These are phyloP conservation scores for Arremon aurantiirostris DNA, from an alignment of 2,797 vertebrate genomes.

Conservation along the genomic window DNA sequence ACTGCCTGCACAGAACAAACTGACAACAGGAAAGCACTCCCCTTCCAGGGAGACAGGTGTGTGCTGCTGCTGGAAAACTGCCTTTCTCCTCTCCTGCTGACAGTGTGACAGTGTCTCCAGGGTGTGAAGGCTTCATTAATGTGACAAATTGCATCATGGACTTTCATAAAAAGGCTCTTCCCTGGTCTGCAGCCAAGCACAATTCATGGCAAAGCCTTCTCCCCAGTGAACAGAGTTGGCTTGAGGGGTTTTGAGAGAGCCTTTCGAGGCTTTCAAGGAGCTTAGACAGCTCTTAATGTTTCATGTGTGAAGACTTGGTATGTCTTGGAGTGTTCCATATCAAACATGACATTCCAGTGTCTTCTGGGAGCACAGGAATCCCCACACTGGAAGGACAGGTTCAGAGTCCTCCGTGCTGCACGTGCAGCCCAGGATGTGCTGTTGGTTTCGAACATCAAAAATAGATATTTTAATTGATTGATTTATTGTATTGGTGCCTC, in stretches of 20 bases:
- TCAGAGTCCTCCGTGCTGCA: not conserved
- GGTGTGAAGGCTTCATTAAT: not conserved
- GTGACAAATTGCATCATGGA: not conserved
- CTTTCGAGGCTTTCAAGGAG: not conserved
- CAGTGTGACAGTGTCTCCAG: not conserved
- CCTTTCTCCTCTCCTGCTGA: not conserved
- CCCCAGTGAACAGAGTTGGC: not conserved
- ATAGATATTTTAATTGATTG: not conserved
- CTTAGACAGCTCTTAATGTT: not conserved
- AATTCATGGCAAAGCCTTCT: not conserved
- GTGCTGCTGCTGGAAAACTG: slow-evolving; percentile 21
- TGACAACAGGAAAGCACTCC: slow-evolving; percentile 44
- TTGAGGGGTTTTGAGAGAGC: not conserved
- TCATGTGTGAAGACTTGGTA: not conserved
- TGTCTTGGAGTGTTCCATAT: not conserved
- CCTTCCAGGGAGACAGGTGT: not conserved
- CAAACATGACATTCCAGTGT: not conserved
- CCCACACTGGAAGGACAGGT: not conserved
- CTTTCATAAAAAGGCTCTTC: slow-evolving; percentile 1
- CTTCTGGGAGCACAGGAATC: not conserved
- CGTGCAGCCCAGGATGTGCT: not conserved
- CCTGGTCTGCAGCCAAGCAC: not conserved
- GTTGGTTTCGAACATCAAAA: not conserved
- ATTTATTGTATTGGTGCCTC: slow-evolving; percentile 54
- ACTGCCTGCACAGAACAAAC: slow-evolving; percentile 76